Evolutionary conservation across 2,113 vertebrate genomes (phyloP), one percentile per base, ranked within the genome.

Genomic region (Naja naja): DNA sequence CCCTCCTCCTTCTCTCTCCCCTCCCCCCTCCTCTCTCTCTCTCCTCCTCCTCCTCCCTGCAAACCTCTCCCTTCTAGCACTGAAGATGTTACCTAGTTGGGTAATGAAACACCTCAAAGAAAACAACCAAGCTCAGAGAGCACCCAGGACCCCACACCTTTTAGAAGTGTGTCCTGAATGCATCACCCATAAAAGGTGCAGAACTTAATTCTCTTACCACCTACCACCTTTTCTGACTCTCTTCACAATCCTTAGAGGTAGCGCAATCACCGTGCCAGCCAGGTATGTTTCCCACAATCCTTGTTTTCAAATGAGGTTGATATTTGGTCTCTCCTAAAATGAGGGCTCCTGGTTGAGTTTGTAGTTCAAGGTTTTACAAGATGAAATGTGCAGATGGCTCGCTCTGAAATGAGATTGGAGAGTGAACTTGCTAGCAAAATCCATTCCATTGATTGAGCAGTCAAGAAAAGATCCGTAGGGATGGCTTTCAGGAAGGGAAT

Each of bases 341-440:
- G 2, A 49, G 55, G 43, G 4, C 20, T 9, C 7, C 60, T 0
- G 55, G 20, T 9, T 43, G 1, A 56, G 52, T 89, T 95, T 93
- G 87, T 94, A 6, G 89, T 96, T 95, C 89, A 94, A 96, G 94
- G 54, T 8, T 90, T 14, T 55, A 16, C 30, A 39, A 89, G 25
- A 39, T 43, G 7, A 95, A 93, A 93, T 92, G 12, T 39, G 14
- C 6, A 58, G 4, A 1, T 85, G 47, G 22, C 5, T 0, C n/a
- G 87, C 54, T 92, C 43, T 58, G 90, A 93, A 94, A 93, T 85
- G n/a, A 91, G 25, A 45, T 89, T 95, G 95, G 34, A 43, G 47
- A 81, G 2, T 64, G 14, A 81, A 3, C 2, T 93, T 94, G 55
- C 16, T 85, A 92, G 58, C 39, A 96, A 95, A 89, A 93, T 58